Base-by-base conservation (phyloP, 1,140 invertebrate species). In the Frieseomelitta varia region DNA sequence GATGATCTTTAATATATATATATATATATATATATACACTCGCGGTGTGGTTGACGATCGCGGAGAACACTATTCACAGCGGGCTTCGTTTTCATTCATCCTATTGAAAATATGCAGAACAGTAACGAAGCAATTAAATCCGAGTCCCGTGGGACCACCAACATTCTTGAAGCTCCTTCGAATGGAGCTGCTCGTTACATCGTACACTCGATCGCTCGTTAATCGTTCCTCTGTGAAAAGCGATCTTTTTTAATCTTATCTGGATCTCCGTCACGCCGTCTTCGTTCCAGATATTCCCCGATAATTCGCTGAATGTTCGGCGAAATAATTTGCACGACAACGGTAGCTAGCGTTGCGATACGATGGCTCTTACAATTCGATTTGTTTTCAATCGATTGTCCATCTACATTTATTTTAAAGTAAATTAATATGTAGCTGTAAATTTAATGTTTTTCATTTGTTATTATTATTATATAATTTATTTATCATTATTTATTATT, bases 41-140 rank as follows among this genome's bases (percentile, higher is more conserved):
- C 67, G 30, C 39, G 39, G 39, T 4, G 17, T 39, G 34, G 67
- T 4, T 68, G 19, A 34, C 19, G 19, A 19, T 10, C 30, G 30
- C 17, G 2, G 67, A 10, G 34, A 68, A 68, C 34, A 24, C 67
- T 84, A 81, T 87, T 87, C 86, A 86, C 73, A 15, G 78, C n/a
- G 34, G 68, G 14, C 73, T 78, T 82, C 84, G 75, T 87, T 86
- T 87, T 83, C 85, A 87, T 86, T 87, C 86, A 86, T 19, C 61
- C 71, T 30, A 21, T 17, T 61, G 53, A n/a, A 53, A 61, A 56
- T 58, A 65, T 12, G 73, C 76, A 15, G 24, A 17, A 15, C 53
- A 39, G 56, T 68, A 87, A 86, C 85, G n/a, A 83, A 79, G 51
- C 81, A 79, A 87, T 87, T 83, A 83, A 65, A 81, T 2, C 8